Conservation (phyloP, 2,797 vertebrate genomes). For the Gymnocypris eckloni region DNA sequence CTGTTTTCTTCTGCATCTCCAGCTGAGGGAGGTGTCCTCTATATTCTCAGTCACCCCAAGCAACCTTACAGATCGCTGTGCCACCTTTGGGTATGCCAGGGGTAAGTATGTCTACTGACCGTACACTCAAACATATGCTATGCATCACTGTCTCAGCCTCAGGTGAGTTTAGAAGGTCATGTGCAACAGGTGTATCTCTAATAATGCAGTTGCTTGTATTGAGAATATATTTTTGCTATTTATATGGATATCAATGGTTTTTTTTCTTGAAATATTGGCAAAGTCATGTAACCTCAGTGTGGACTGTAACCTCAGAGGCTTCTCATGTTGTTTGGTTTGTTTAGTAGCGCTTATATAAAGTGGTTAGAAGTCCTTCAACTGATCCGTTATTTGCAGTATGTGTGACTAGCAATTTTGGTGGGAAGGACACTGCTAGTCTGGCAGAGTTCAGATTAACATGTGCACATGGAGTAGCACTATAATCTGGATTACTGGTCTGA, state of each 20-base stretch:
- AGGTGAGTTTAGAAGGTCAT: conserved; percentile 3
- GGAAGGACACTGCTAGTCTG: conserved; percentile 47
- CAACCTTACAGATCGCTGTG: conserved; percentile 19
- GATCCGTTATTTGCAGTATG: not conserved
- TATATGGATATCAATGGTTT: not conserved
- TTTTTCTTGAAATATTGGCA: not conserved
- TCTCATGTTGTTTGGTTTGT: conserved; percentile 1
- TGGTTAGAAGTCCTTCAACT: conserved; percentile 13
- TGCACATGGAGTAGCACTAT: conserved; percentile 13
- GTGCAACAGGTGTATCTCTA: conserved; percentile 42
- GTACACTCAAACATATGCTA: not conserved
- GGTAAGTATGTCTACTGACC: conserved; percentile 41
- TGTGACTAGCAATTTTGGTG: no score
- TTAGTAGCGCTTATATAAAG: not conserved
- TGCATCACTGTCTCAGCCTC: conserved; percentile 13
- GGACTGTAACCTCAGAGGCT: no score
- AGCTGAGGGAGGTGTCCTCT: conserved; percentile 6
- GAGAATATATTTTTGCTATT: not conserved
- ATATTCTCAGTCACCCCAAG: conserved; percentile 26
- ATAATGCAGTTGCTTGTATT: not conserved
- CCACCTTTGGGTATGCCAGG: conserved; percentile 26
- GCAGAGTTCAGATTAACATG: conserved; percentile 34
- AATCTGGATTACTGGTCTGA: conserved; percentile 49
- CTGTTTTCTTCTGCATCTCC: conserved; percentile 1
- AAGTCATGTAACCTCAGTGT: not conserved